These are phyloP conservation scores for Myxocyprinus asiaticus DNA, from an alignment of 2,113 vertebrate species.

Conservation along the genomic window DNA sequence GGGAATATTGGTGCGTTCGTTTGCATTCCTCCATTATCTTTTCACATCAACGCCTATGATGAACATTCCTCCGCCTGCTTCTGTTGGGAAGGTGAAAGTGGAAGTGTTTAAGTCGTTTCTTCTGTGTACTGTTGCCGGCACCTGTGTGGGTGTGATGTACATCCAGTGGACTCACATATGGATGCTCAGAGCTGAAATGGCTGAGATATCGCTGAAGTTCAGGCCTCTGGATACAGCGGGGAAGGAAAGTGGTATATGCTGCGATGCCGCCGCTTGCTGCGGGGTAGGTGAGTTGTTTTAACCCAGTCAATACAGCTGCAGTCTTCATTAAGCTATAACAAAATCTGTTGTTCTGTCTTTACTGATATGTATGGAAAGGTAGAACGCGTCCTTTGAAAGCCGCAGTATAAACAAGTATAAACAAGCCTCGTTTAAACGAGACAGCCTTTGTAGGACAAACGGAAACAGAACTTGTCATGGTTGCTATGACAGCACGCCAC, in stretches of 20 bases:
- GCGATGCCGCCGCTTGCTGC: neutral
- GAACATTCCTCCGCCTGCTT: neutral
- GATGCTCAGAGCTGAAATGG: constrained; percentile 43
- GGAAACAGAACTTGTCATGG: too few relatives aligned
- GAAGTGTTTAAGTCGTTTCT: constrained; percentile 14
- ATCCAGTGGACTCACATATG: constrained; percentile 45
- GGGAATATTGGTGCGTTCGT: neutral
- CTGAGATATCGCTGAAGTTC: constrained; percentile 31
- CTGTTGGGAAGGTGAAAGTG: neutral
- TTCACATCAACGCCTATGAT: neutral
- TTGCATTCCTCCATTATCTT: neutral
- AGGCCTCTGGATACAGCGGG: constrained; percentile 5
- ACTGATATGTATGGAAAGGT: too few relatives aligned
- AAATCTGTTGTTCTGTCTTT: too few relatives aligned
- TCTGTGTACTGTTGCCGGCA: too few relatives aligned
- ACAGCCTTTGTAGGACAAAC: too few relatives aligned
- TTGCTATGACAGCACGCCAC: too few relatives aligned
- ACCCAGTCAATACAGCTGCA: too few relatives aligned
- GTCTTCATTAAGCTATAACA: too few relatives aligned
- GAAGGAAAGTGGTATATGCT: constrained; percentile 35
- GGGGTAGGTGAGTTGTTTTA: constrained; percentile 44
- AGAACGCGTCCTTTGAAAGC: too few relatives aligned
- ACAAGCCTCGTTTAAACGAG: too few relatives aligned
- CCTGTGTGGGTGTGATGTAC: constrained; percentile 41
- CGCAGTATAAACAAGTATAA: too few relatives aligned